Evolutionary conservation across 2,888 invertebrate genomes (phyloP).

Genomic region (Drosophila hamatofila): DNA sequence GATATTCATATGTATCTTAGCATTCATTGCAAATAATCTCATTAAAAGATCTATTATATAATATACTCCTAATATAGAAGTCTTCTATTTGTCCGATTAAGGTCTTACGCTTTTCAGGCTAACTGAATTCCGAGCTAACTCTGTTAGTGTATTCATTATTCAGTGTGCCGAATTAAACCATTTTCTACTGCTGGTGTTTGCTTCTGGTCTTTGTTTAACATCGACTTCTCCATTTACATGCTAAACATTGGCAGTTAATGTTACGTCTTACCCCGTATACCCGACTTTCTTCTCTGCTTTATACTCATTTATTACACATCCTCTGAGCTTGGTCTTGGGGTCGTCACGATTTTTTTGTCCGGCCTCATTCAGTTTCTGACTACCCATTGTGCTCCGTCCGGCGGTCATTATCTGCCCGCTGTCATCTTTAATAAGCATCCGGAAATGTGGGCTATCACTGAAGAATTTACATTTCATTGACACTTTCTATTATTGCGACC

Average conservation of each 20-base stretch:
- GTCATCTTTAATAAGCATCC: conserved; percentile 79
- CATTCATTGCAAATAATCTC: background rate
- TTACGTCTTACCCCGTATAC: conserved; percentile 18
- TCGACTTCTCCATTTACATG: conserved; percentile 73
- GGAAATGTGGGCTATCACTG: conserved; percentile 72
- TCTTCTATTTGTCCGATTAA: background rate
- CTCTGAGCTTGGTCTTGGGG: conserved; percentile 37
- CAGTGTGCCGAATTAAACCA: background rate
- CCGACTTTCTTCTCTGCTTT: background rate
- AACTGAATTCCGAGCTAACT: background rate
- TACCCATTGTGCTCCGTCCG: conserved; percentile 40
- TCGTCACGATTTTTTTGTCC: background rate
- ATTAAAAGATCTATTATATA: background rate
- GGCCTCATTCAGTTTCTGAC: conserved; percentile 13
- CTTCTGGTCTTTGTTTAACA: conserved; percentile 64
- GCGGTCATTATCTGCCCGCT: conserved; percentile 65
- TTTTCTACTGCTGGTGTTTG: conserved; percentile 34
- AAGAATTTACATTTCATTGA: conserved; percentile 76
- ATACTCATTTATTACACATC: conserved; percentile 18
- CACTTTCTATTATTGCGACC: conserved; percentile 69
- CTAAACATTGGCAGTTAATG: conserved; percentile 62
- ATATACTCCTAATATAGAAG: background rate
- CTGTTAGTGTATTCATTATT: conserved; percentile 9
- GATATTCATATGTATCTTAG: background rate
- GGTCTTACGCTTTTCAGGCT: background rate